Percentiles rank a stretch among this genome's conserved stretches.
phyloP scores from a whole-genome alignment of 2,797 vertebrate species.

The Huso huso region DNA sequence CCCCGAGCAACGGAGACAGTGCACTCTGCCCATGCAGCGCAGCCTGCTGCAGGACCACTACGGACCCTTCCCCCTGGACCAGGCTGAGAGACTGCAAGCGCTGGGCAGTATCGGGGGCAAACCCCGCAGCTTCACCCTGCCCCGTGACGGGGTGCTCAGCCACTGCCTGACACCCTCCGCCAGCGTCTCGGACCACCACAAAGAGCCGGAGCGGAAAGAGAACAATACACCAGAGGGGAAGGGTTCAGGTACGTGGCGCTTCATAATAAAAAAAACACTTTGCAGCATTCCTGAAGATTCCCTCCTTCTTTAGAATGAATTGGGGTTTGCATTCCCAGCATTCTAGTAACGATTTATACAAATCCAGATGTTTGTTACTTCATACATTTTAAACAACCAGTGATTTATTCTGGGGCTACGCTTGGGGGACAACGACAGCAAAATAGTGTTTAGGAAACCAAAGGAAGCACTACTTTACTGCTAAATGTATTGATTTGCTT shows the following conservation, averaged over 20 bases:
- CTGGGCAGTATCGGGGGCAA: constrained; percentile 67
- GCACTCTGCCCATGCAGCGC: constrained; percentile 85
- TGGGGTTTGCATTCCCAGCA: constrained; percentile 42
- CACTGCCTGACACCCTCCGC: constrained; percentile 74
- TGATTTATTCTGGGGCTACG: no score
- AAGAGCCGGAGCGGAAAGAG: constrained; percentile 64
- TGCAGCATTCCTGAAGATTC: constrained; percentile 22
- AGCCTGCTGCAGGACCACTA: constrained; percentile 86
- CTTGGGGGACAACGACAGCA: no score
- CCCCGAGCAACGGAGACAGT: constrained; percentile 85
- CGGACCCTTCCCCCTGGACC: constrained; percentile 65
- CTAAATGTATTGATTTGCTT: no score
- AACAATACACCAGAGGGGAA: constrained; percentile 54
- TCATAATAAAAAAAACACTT: constrained; percentile 11
- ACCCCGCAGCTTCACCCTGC: constrained; percentile 91
- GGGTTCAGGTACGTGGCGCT: constrained; percentile 11
- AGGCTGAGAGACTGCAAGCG: constrained; percentile 66
- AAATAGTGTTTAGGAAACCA: no score
- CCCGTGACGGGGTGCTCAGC: constrained; percentile 84
- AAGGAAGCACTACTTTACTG: no score
- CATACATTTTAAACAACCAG: no score
- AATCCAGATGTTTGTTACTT: no score
- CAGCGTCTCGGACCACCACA: constrained; percentile 58
- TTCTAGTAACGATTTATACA: no score
- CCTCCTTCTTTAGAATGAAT: constrained; percentile 33